Evolutionary conservation across 1,140 invertebrate species (phyloP), one percentile per base, ranked within the genome.

Genomic region (Leptopilina boulardi): DNA sequence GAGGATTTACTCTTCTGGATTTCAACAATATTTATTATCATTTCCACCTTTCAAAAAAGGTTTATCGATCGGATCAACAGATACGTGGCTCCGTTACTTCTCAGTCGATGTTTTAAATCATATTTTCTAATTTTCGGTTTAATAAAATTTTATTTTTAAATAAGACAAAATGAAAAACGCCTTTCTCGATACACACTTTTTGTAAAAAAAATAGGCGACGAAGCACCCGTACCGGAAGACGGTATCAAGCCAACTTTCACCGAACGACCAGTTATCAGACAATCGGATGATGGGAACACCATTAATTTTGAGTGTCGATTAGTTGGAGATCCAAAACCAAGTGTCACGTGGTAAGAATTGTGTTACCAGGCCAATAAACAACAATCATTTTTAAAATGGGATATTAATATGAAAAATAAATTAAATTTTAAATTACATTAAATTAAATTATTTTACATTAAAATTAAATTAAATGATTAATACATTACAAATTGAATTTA

Each of bases 301-400:
- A 97, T 99, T 85, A 95, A 95, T 79, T 98, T 99, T 91, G 97
- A 99, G 92, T 99, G 97, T 92, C 93, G 97, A 93, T 95, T 98
- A 87, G 97, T 97, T 83, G 97, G 97, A 85, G 97, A 99, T 92
- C 98, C 98, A 70, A 96, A 95, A 91, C 98, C 98, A 82, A 95
- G 92, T 85, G 93, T 99, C 82, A 93, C 94, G 91, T 99, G 98
- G 98, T 98, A 95, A 94, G 95, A 92, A 84, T 78, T 47, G 70
- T 23, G 72, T 75, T 77, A 71, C 23, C 75, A 81, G 73, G 38
- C 44, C 26, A 51, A 54, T 66, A 23, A n/a, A 66, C 13, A n/a
- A 13, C 10, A 44, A 71, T 1, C 42, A 15, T 47, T 47, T 47
- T n/a, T 47, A 47, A 15, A 47, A 13, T 47, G 3, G 34, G 4